Percentiles rank a stretch among this genome's conserved stretches.
phyloP scores from a whole-genome alignment of 2,113 vertebrate genomes.

The Chrysochloris asiatica region DNA sequence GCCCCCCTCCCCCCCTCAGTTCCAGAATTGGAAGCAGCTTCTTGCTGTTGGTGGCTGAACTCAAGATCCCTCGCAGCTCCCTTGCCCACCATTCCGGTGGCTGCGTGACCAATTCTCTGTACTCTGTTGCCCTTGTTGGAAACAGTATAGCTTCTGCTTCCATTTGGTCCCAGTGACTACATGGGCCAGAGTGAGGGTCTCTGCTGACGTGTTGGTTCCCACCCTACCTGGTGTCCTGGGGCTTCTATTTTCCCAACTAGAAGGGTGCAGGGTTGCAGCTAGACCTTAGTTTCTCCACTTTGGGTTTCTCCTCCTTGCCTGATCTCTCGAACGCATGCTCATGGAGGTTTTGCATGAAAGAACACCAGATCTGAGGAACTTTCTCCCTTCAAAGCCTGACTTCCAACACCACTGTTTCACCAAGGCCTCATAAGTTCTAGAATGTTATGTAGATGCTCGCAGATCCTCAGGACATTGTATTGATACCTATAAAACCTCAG shows the following conservation, averaged over 20 bases:
- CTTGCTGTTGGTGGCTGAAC: background rate
- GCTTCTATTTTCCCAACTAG: fast-evolving
- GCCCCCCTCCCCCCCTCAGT: background rate
- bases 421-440: no score
- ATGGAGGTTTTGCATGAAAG: background rate
- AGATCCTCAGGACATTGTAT: background rate
- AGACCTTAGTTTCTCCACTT: no score
- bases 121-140: background rate
- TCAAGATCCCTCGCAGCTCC: background rate
- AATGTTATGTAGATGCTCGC: no score
- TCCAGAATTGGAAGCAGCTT: background rate
- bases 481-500: no score
- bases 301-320: background rate
- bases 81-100: background rate
- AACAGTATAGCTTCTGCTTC: background rate
- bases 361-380: background rate
- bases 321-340: fast-evolving
- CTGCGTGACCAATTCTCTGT: background rate
- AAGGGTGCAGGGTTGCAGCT: background rate
- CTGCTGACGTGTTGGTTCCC: background rate
- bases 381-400: background rate
- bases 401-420: background rate
- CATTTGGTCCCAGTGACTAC: background rate
- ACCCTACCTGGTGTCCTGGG: background rate
- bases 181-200: background rate